Base-by-base conservation (phyloP, 1,140 invertebrate species). In the Drosophila micromelanica region DNA sequence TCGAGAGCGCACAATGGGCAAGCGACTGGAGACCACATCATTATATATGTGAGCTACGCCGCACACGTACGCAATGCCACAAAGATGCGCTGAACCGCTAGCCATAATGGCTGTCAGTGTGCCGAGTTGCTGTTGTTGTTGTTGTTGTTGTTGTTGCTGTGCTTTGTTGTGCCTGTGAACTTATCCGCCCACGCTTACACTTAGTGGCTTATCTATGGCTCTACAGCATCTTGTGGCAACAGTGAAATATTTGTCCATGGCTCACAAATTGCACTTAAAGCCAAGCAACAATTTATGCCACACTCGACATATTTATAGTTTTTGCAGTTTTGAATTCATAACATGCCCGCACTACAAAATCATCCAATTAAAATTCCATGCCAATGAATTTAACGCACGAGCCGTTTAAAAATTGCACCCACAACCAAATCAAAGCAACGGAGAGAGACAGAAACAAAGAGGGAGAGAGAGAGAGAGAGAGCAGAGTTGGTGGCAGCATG, bases 301-400 rank as follows among this genome's bases (percentile, higher is more conserved):
- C 38, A 32, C 15, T n/a, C n/a, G n/a, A 12, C 38, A 55, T 43
- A 51, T 32, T 15, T 46, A 12, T 72, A 86, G 74, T 78, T 80
- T 48, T 37, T 38, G 20, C 3, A 2, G 59, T 57, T 64, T 62
- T 67, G 60, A 62, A 64, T 75, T 65, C 64, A 70, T 70, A 63
- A 62, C 45, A 72, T 46, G 59, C 43, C 37, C 45, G 48, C 55
- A 56, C 78, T 80, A 82, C 55, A 73, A 87, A 86, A 82, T 86
- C 84, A 89, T 89, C 78, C 82, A 86, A 87, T 87, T 87, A 87
- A 87, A 87, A 89, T 87, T 87, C 82, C 84, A 87, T 76, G 84
- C 76, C 75, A 89, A 87, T 78, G 79, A 80, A 78, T 89, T 89
- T 76, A 76, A 76, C 78, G 57, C 82, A 87, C 78, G 82, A 81